Base-by-base conservation (phyloP, 1,140 invertebrate species). In the Scaptomyza montana region DNA sequence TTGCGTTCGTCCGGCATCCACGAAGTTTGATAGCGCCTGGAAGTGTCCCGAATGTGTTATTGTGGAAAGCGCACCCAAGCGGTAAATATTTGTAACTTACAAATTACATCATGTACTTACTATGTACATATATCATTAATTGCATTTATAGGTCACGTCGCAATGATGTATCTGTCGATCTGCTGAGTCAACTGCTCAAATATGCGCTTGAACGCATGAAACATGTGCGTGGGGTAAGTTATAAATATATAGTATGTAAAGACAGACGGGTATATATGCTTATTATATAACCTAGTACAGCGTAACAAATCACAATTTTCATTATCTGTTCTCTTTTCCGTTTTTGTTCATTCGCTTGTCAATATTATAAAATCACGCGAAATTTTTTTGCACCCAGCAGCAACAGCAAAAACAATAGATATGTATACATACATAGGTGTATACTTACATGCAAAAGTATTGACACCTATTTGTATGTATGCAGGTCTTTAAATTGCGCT, bases 21-120 rank as follows among this genome's bases (percentile, higher is more conserved):
- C 92, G 3, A 92, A 93, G 8, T 92, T 93, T 19, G 92, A 94
- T 4, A 92, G 92, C 51, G 89, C 92, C 19, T 98, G 97, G 97
- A 94, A 97, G 41, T 99, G 98, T 90, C 95, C 95, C 0, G 97
- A 98, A 92, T 99, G 97, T 92, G 93, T 95, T 72, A 93, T 94
- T 46, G 95, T 97, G 56, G 93, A 97, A 78, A 94, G 97, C 97
- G 92, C 96, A 95, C 92, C 94, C 94, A 54, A 95, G 96, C 76
- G 95, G 91, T 91, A 74, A 63, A 39, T 46, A 5, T 25, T 28
- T 7, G 6, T 5, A 4, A 7, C 12, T 16, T 28, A 0, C 21
- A 13, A 45, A 12, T 5, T 2, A 9, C 5, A 39, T 41, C n/a
- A 25, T 36, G 33, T 0, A 21, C 21, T 25, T 3, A 25, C 3